Base-by-base conservation (phyloP, 2,888 invertebrate genomes). In the Macroteleia sp. region DNA sequence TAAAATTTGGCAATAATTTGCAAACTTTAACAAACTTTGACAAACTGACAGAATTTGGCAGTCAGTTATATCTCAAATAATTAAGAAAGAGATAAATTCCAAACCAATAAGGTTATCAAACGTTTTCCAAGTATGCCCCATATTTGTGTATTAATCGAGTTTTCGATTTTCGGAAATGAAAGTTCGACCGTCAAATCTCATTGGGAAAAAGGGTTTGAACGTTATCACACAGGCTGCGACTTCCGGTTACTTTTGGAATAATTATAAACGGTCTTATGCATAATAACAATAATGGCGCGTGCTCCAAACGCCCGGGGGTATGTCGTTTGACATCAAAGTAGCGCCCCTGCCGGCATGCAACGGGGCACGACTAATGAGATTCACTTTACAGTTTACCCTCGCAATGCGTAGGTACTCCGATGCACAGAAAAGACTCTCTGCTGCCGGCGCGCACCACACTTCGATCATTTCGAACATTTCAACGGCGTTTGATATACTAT, bases 341-440 rank as follows among this genome's bases (percentile, higher is more conserved):
- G 83, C 85, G 82, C 83, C 82, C 84, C 74, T 76, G 82, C 71
- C 82, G 75, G 79, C 73, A 82, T 84, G 85, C 86, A 86, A 76
- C 87, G 83, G 83, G 81, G 82, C 84, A 86, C 83, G 86, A 88
- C 86, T 88, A 89, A 91, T 91, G 90, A 89, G 91, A 91, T 91
- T 91, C 90, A 90, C 89, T 90, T 89, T 88, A 87, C 87, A 83
- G 85, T 87, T 86, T 87, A 85, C 84, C 85, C 88, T 83, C 82
- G 78, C 75, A 75, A 74, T 82, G 80, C 82, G 81, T 82, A 77
- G 74, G 79, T 75, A 77, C 79, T 62, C 67, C 67, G 54, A 70
- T 76, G 69, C 74, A 69, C 77, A 74, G 74, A 79, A 79, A 79
- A 80, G 77, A 77, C 71, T 79, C 77, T 78, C 74, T 77, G 75